phyloP scores from a whole-genome alignment of 2,113 vertebrate species.

The Callipepla californica region DNA sequence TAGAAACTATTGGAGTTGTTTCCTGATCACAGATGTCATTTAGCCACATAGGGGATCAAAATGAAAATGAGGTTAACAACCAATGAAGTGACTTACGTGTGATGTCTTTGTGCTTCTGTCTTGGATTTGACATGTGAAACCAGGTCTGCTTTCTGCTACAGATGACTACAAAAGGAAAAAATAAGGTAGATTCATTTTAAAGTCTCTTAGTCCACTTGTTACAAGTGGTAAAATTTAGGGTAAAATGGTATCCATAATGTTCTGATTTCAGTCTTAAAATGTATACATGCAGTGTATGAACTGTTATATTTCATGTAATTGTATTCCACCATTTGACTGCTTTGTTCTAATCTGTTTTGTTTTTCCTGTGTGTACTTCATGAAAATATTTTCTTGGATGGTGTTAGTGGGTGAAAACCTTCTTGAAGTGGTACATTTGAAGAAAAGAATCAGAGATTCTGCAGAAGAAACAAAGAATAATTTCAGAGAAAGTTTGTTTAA shows the following conservation, averaged over 20 bases:
- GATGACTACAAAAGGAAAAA: not conserved
- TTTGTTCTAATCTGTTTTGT: not conserved
- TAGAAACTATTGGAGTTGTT: not conserved
- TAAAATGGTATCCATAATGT: not conserved
- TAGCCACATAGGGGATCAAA: not conserved
- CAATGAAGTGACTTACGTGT: not conserved
- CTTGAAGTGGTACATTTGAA: not conserved
- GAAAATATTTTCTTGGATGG: not conserved
- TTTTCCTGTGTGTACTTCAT: not conserved
- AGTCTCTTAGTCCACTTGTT: not conserved
- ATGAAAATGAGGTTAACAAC: not conserved
- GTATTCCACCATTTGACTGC: not conserved
- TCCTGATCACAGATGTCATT: not conserved
- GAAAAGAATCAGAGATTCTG: not conserved
- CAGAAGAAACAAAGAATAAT: not conserved
- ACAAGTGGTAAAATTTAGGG: not conserved
- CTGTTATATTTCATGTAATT: not conserved
- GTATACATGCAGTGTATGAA: not conserved
- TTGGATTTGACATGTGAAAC: not conserved
- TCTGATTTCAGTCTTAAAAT: not conserved
- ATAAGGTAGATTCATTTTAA: not conserved
- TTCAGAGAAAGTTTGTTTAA: not conserved
- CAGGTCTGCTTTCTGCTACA: not conserved
- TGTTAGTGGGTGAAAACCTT: not conserved
- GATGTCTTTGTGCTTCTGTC: not conserved